Base-by-base conservation (phyloP, 2,888 invertebrate genomes). In the Acrobasis suavella region DNA sequence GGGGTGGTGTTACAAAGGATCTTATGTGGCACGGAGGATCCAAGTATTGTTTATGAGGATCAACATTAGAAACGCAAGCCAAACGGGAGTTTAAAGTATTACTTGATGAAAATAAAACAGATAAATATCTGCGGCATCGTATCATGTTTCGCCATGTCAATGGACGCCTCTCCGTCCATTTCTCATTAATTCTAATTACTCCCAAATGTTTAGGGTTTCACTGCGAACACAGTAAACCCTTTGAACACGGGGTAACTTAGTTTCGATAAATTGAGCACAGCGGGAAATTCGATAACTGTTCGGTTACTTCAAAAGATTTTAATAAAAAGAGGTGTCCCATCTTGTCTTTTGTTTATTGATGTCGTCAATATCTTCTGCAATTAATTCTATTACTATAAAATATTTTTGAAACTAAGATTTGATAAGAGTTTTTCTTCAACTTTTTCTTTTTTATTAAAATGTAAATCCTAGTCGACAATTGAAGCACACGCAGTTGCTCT, bases 131-230 rank as follows among this genome's bases (percentile, higher is more conserved):
- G 70, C 71, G 72, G 73, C 65, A 70, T 70, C 65, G 71, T 82
- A 84, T 87, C 83, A 75, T 71, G 73, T 89, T 86, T 77, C 87
- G 72, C 73, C 77, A 72, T 80, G 82, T 82, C 86, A 86, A 85
- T 78, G 81, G 74, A 74, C 77, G 80, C 75, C 78, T 80, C 78
- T 81, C 78, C 78, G 83, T 77, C 78, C 79, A 80, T 81, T 86
- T 83, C 83, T 87, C 84, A 82, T 87, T 86, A 86, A 84, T 84
- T 82, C 77, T 85, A 86, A 87, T 87, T 84, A 85, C 77, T 72
- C 76, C 74, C 79, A 81, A 84, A 81, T 80, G 76, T 81, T 82
- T 77, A 72, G 75, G 76, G 80, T 81, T 84, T 82, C 77, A 76
- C 74, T 74, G 75, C 67, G 74, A 76, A 72, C 74, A 76, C 72